Percentiles rank a stretch among this genome's conserved stretches.
Conservation (phyloP, 2,797 vertebrate genomes). For the Ficedula albicollis region DNA sequence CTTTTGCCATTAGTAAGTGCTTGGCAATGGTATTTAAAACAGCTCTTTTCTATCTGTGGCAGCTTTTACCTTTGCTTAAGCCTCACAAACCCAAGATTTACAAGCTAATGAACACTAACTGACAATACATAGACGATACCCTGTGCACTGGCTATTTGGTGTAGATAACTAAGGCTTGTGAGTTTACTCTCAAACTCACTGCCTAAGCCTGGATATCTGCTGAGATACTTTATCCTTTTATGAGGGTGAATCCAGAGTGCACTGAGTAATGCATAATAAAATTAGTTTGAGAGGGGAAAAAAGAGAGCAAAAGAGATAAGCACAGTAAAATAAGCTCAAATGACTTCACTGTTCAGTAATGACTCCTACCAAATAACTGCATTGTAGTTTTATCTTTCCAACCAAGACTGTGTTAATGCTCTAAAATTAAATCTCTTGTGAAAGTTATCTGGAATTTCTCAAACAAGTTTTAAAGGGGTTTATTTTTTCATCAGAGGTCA, state of each 20-base stretch:
- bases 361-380: conserved; percentile 78
- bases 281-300: conserved; percentile 65
- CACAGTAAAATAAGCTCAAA: conserved; percentile 78
- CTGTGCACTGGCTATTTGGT: background rate
- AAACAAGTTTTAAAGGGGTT: conserved; percentile 84
- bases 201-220: conserved; percentile 72
- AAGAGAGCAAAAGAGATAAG: conserved; percentile 72
- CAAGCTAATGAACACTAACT: conserved; percentile 42
- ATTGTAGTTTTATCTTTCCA: conserved; percentile 82
- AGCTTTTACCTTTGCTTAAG: conserved; percentile 56
- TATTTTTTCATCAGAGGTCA: conserved; percentile 86
- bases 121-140: conserved; percentile 39
- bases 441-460: conserved; percentile 89
- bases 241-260: conserved; percentile 80
- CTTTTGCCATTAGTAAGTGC: conserved; percentile 63
- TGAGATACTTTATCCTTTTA: conserved; percentile 79
- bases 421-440: conserved; percentile 84
- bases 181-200: conserved; percentile 62
- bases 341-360: conserved; percentile 83
- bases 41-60: conserved; percentile 48
- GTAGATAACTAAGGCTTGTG: conserved; percentile 58
- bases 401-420: conserved; percentile 82
- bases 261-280: conserved; percentile 81
- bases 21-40: conserved; percentile 53
- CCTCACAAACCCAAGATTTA: conserved; percentile 56